Base-by-base conservation (phyloP, 2,113 vertebrate species). In the Otocyon megalotis region DNA sequence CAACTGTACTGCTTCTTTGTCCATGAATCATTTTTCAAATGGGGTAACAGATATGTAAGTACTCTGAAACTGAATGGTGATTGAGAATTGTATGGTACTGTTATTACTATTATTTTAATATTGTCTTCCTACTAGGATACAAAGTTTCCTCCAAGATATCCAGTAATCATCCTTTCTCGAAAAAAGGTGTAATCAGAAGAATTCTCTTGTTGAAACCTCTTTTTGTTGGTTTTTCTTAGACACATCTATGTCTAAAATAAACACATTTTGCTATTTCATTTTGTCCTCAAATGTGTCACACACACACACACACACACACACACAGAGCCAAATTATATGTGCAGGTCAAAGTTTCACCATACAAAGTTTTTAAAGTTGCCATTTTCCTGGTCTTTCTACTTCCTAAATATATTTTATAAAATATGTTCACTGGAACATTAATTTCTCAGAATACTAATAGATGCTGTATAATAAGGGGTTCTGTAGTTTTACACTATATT, bases 401-500 rank as follows among this genome's bases (percentile, higher is more conserved):
- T 96, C 53, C 63, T 74, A 94, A 81, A 80, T 87, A 24, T 1
- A 81, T 81, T 93, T 93, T 74, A 71, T 95, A 60, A 95, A 83
- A 65, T 67, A 15, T 82, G 5, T 69, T 72, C 16, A 32, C 13
- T 48, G 26, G 48, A 72, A 82, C 15, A 67, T 22, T 13, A 16
- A 32, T 88, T 82, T 22, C 15, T 60, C 13, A 71, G 12, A 8
- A 86, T 82, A 67, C 22, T 89, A 92, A 60, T 7, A 88, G 19
- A 50, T 65, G 90, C 3, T 76, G 10, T 8, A 65, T 3, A 37
- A 63, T 43, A 69, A 30, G 1, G 1, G 0, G 4, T 69, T 88
- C 37, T 35, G 2, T 71, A 17, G 4, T 76, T 72, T 58, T 80
- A 71, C 87, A 32, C 54, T 56, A 1, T 30, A 30, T 77, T 62